Base-by-base conservation (phyloP, 1,140 invertebrate genomes). In the Vanessa atalanta region DNA sequence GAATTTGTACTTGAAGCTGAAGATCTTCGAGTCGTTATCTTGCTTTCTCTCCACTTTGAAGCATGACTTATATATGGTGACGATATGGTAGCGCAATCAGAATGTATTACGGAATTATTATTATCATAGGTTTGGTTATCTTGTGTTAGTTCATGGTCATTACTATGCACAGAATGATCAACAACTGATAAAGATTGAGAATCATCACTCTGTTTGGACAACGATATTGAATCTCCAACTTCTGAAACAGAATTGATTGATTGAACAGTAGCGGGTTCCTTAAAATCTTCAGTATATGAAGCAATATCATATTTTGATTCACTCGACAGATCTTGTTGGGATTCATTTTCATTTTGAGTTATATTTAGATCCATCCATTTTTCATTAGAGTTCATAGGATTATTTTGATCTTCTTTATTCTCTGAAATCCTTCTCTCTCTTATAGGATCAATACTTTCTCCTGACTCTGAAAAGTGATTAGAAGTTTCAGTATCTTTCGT, bases 11-110 rank as follows among this genome's bases (percentile, higher is more conserved):
- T 96, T 3, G 95, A 96, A 0, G 95, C 95, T 4, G 95, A 96
- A 2, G 95, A 96, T 72, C 95, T 84, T 70, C 95, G 93, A 5
- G 95, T 96, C 72, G 96, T 93, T 50, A 96, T 93, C 80, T 95
- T 95, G 78, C 95, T 95, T 75, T 96, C 96, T 7, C 95, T 94
- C 95, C 96, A 96, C 81, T 96, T 95, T 13, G 80, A 73, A 65
- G 95, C 94, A 81, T 95, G 94, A 71, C 95, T 94, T 50, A 94
- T 94, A 76, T 96, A 96, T 3, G 96, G 95, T 11, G 95, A 96
- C 14, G 94, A 94, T 72, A 94, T 94, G 8, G 94, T 93, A 47
- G 94, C 94, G 73, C 95, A 95, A 76, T 95, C 95, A 57, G 92
- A 90, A 75, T 93, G 91, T 81, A 94, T 92, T n/a, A 93, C 79